phyloP scores from a whole-genome alignment of 2,797 vertebrate species.

The Macroramphosus scolopax region DNA sequence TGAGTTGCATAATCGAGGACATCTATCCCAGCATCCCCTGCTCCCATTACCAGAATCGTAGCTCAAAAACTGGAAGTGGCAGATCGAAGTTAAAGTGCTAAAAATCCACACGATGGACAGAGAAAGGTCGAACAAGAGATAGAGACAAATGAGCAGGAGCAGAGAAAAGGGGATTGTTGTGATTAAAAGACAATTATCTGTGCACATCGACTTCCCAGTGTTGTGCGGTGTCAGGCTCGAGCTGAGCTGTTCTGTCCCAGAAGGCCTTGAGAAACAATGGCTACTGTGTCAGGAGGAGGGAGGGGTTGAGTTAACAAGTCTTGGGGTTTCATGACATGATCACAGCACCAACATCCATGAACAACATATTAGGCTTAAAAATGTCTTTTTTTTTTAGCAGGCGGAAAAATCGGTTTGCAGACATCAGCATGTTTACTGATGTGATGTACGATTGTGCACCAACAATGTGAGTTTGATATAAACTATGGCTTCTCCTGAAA shows the following conservation, averaged over 20 bases:
- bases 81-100: too few relatives aligned
- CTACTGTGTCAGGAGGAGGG: constrained; percentile 65
- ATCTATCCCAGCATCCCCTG: too few relatives aligned
- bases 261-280: constrained; percentile 74
- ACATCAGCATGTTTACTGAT: too few relatives aligned
- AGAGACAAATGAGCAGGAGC: constrained; percentile 57
- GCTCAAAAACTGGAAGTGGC: too few relatives aligned
- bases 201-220: constrained; percentile 81
- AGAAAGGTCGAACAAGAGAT: constrained; percentile 51
- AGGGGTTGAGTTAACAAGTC: constrained; percentile 27
- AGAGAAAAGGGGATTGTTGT: constrained; percentile 77
- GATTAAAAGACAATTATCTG: constrained; percentile 82
- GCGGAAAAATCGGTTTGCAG: too few relatives aligned
- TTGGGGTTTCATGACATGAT: constrained; percentile 49
- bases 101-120: constrained; percentile 29
- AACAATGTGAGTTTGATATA: too few relatives aligned
- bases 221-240: constrained; percentile 82
- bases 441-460: too few relatives aligned
- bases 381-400: too few relatives aligned
- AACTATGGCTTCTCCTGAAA: too few relatives aligned
- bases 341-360: constrained; percentile 21
- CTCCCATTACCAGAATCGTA: too few relatives aligned
- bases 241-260: constrained; percentile 73
- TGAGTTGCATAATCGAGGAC: too few relatives aligned
- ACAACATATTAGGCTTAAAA: too few relatives aligned